Percentiles rank a stretch among this genome's conserved stretches.
phyloP scores from a whole-genome alignment of 2,888 invertebrate genomes.

The Drosophila cognata region DNA sequence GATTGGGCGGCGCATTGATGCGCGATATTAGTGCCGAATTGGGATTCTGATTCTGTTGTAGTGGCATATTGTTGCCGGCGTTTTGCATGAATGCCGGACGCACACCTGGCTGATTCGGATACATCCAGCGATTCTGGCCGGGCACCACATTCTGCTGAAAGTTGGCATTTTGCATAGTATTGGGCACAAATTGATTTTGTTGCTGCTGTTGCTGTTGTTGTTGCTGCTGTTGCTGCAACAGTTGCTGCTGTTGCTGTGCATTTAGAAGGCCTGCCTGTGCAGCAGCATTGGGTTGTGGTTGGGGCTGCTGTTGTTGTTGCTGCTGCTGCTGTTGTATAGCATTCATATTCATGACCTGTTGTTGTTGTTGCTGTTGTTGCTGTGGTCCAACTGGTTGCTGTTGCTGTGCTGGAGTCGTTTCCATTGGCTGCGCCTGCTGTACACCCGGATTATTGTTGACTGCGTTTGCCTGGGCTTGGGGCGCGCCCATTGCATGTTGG shows the following conservation, averaged over 20 bases:
- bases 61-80: constrained; percentile 54
- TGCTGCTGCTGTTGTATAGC: constrained; percentile 52
- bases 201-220: constrained; percentile 69
- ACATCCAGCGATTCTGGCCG: constrained; percentile 81
- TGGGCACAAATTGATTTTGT: constrained; percentile 71
- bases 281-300: constrained; percentile 53
- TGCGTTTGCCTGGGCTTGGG: constrained; percentile 53
- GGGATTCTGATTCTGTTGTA: constrained; percentile 83
- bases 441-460: constrained; percentile 58
- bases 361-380: constrained; percentile 67
- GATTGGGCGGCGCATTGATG: constrained; percentile 87
- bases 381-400: constrained; percentile 61
- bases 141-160: constrained; percentile 80
- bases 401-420: constrained; percentile 61
- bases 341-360: constrained; percentile 82
- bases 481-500: constrained; percentile 73
- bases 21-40: constrained; percentile 88
- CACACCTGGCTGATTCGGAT: constrained; percentile 75
- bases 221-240: constrained; percentile 62
- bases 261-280: constrained; percentile 55
- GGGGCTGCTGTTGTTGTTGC: constrained; percentile 51
- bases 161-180: constrained; percentile 80
- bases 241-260: constrained; percentile 71
- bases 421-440: constrained; percentile 66
- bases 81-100: constrained; percentile 74